These are phyloP conservation scores for Erannis defoliaria DNA, from an alignment of 2,888 invertebrate species.

Conservation along the genomic window DNA sequence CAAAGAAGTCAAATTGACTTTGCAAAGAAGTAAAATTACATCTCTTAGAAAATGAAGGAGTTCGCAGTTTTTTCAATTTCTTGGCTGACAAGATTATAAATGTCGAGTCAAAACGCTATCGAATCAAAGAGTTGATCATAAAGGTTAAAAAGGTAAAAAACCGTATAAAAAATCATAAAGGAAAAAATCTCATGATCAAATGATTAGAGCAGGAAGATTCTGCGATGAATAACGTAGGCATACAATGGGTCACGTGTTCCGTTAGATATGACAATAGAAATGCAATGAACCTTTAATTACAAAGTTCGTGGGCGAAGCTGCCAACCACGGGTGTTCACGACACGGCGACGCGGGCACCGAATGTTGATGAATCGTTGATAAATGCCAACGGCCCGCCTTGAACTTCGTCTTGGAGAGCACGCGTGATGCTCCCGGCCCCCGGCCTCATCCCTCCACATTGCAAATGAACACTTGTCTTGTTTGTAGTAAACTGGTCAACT, in stretches of 20 bases:
- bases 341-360: slow-evolving; percentile 31
- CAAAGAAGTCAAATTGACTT: no score
- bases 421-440: slow-evolving; percentile 67
- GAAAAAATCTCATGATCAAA: no score
- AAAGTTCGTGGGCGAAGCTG: slow-evolving; percentile 45
- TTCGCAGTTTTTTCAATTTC: no score
- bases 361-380: slow-evolving; percentile 79
- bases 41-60: no score
- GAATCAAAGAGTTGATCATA: no score
- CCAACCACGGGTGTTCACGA: neutral
- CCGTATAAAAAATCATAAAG: no score
- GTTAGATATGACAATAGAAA: slow-evolving; percentile 46
- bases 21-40: no score
- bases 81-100: no score
- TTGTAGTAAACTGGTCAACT: slow-evolving; percentile 58
- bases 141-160: no score
- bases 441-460: slow-evolving; percentile 54
- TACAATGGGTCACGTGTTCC: slow-evolving; percentile 35
- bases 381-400: slow-evolving; percentile 85
- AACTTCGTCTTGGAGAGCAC: slow-evolving; percentile 74
- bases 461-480: slow-evolving; percentile 55
- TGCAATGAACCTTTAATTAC: slow-evolving; percentile 45
- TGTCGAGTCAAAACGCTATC: no score
- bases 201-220: slow-evolving; percentile 7
- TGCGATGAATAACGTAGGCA: slow-evolving; percentile 19